A percentile compares a stretch with the other conserved stretches of the same genome.
Conservation (phyloP, 2,113 vertebrate species). For the Cheilinus undulatus region DNA sequence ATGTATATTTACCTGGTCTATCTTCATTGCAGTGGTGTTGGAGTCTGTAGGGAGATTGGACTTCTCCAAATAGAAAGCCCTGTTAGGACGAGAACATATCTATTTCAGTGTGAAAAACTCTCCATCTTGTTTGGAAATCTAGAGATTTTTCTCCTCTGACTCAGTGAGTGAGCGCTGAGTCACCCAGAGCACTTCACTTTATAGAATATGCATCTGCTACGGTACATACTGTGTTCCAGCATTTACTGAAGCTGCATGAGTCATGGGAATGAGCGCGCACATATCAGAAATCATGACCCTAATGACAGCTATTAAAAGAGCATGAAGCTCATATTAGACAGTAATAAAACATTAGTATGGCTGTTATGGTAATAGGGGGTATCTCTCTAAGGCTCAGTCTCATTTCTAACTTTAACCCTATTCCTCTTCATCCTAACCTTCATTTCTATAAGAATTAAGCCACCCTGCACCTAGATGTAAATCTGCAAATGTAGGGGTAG, state of each 20-base stretch:
- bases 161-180: constrained; percentile 49
- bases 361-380: too few relatives aligned
- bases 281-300: background rate
- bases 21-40: constrained; percentile 93
- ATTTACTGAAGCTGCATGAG: constrained; percentile 36
- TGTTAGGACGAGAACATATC: constrained; percentile 68
- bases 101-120: constrained; percentile 31
- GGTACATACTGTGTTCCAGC: constrained; percentile 9
- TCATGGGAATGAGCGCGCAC: constrained; percentile 1
- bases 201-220: constrained; percentile 27
- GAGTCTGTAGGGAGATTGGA: constrained; percentile 95
- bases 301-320: background rate
- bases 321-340: too few relatives aligned
- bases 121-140: background rate
- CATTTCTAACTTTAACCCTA: too few relatives aligned
- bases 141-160: constrained; percentile 32
- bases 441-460: too few relatives aligned
- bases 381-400: too few relatives aligned
- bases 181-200: constrained; percentile 28
- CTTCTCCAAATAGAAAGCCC: constrained; percentile 97
- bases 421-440: too few relatives aligned
- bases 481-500: too few relatives aligned
- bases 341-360: too few relatives aligned
- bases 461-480: too few relatives aligned
- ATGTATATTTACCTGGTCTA: constrained; percentile 91